These are phyloP conservation scores for Tipula lateralis DNA, from an alignment of 2,888 invertebrate species.

Conservation along the genomic window DNA sequence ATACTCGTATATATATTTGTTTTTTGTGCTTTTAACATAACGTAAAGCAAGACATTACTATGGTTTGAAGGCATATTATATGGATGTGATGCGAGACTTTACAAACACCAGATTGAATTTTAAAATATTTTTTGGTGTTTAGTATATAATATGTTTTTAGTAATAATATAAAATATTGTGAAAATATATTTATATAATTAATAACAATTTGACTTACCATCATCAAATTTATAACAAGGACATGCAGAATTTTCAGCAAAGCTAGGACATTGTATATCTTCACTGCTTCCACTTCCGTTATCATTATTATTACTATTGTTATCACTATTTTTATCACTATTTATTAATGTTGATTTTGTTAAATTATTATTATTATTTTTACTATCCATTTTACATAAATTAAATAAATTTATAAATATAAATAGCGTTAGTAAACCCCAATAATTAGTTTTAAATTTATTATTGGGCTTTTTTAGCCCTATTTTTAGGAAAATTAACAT, in stretches of 20 bases:
- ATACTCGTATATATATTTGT: too few relatives aligned
- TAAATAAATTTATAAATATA: neutral
- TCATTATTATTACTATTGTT: neutral
- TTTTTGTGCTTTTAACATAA: neutral
- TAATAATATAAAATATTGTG: too few relatives aligned
- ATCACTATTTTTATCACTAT: neutral
- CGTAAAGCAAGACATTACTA: neutral
- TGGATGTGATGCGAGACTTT: neutral
- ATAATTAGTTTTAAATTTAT: constrained; percentile 4
- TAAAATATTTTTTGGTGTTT: too few relatives aligned
- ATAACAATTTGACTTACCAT: constrained; percentile 58
- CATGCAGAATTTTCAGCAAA: constrained; percentile 74
- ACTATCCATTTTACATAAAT: neutral
- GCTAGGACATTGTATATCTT: constrained; percentile 62
- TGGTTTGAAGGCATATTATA: neutral
- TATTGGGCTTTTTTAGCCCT: constrained; percentile 7
- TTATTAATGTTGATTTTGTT: neutral
- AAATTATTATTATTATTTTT: neutral
- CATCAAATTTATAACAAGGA: constrained; percentile 88
- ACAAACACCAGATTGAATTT: too few relatives aligned
- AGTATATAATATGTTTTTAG: too few relatives aligned
- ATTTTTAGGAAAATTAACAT: neutral
- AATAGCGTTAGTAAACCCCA: neutral
- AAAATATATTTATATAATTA: neutral
- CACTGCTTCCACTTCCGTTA: constrained; percentile 29